Base-by-base conservation (phyloP, 2,888 invertebrate genomes). In the Lobophora halterata region DNA sequence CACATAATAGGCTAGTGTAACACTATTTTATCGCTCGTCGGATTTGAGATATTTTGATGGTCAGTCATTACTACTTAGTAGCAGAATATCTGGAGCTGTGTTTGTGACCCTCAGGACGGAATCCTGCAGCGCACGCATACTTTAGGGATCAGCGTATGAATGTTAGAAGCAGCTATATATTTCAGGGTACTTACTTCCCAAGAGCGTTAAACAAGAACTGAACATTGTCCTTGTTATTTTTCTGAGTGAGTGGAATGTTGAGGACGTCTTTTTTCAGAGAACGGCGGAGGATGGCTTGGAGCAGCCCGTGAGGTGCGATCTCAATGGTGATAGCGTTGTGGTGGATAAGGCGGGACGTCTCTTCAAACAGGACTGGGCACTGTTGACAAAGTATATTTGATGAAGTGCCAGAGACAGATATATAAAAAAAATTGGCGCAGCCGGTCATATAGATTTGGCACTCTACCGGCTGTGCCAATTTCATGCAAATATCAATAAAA, bases 301-400 rank as follows among this genome's bases (percentile, higher is more conserved):
- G 89, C 0, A 97, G 88, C 3, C 95, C 94, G 58, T 97, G 97
- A 0, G 97, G 97, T 0, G 97, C 97, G 34, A 97, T 92, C 77
- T 97, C 97, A 46, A 97, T 93, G 3, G 93, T 90, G 38, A 97
- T 89, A 0, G 97, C 95, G 65, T 96, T 92, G 28, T 90, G 88
- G 1, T 95, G 96, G 53, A 97, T 92, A 57, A 94, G 89, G 8
- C 89, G 89, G 3, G 94, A 88, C 0, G 95, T 93, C 75, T 97
- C 97, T 65, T 96, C 95, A 71, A 96, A 95, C 8, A 93, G 79
- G 0, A 94, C 94, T 8, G 93, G 90, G 49, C 88, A 92, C 69
- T 88, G 67, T 24, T 3, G 19, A 5, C 31, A 7, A 17, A 7
- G n/a, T n/a, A n/a, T n/a, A n/a, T n/a, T n/a, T n/a, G n/a, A n/a